Conservation (phyloP, 2,797 vertebrate genomes). For the Uromys caudimaculatus region DNA sequence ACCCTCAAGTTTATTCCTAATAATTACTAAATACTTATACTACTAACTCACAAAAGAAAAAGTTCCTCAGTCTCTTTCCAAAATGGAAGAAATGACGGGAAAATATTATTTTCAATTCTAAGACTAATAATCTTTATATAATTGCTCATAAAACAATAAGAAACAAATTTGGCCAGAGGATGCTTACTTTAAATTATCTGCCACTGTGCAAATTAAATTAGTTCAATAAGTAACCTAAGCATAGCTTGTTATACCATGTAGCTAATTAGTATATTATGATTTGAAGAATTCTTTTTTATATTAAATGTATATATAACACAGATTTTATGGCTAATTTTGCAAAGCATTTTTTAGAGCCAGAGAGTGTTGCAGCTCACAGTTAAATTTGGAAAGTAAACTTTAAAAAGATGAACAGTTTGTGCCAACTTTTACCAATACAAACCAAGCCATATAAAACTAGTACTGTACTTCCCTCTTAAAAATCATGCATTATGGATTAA, state of each 20-base stretch:
- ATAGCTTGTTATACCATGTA: conserved; percentile 54
- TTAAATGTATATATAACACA: conserved; percentile 74
- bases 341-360: conserved; percentile 66
- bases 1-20: conserved; percentile 30
- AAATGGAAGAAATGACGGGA: not conserved
- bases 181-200: conserved; percentile 71
- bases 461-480: conserved; percentile 57
- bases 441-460: conserved; percentile 39
- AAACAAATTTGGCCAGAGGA: conserved; percentile 66
- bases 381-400: conserved; percentile 75
- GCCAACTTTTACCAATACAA: conserved; percentile 68
- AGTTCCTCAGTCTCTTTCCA: not conserved
- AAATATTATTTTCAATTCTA: conserved; percentile 57
- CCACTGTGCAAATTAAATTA: conserved; percentile 79
- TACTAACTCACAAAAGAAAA: not conserved
- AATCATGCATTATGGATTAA: conserved; percentile 2
- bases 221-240: conserved; percentile 72
- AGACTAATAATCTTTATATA: conserved; percentile 59
- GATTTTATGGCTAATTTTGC: conserved; percentile 63
- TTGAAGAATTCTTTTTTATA: conserved; percentile 67
- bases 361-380: conserved; percentile 52
- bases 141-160: conserved; percentile 38
- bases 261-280: conserved; percentile 78
- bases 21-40: not conserved
- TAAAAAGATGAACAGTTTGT: conserved; percentile 58